Base-by-base conservation (phyloP, 2,888 invertebrate species). In the Tetrapedia diversipes region DNA sequence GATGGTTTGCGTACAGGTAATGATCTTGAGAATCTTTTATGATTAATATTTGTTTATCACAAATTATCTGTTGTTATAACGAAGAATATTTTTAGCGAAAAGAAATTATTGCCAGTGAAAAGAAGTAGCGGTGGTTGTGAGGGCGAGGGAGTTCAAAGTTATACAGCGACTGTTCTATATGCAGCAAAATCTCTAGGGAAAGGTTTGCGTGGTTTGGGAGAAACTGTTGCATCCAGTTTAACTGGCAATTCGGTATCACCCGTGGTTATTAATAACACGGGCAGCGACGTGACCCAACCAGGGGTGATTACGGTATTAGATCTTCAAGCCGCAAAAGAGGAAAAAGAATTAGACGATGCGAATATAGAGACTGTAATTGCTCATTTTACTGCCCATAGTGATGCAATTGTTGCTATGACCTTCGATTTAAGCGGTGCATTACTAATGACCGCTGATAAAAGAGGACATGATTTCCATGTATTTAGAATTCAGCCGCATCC, bases 401-500 rank as follows among this genome's bases (percentile, higher is more conserved):
- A 97, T 86, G 97, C 98, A 2, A 95, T 98, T 66, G 97, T 98
- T 49, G 96, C 97, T 37, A 94, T 99, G 93, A 94, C 96, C 88
- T 98, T 98, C 91, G 98, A 99, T 92, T 95, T 96, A 54, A 97
- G 97, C 66, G 99, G 98, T 54, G 95, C 97, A 93, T 92, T 99
- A 73, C 93, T 99, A 51, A 93, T 98, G 82, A 98, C 98, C 0
- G 98, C 98, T 0, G 98, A 98, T 92, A 95, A 95, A 84, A 94
- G 97, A 29, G 99, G 98, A 0, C 98, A 98, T 89, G 97, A 98
- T 90, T 99, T 99, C 93, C 97, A 99, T 92, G 94, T 99, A 85
- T 99, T 99, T 92, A 94, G 97, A 72, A 95, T 99, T 84, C 97
- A 98, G 89, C 97, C 98, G 0, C 99, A 99, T 93, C 97, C 98